phyloP scores from a whole-genome alignment of 1,140 invertebrate species.

The Metopolophium dirhodum region DNA sequence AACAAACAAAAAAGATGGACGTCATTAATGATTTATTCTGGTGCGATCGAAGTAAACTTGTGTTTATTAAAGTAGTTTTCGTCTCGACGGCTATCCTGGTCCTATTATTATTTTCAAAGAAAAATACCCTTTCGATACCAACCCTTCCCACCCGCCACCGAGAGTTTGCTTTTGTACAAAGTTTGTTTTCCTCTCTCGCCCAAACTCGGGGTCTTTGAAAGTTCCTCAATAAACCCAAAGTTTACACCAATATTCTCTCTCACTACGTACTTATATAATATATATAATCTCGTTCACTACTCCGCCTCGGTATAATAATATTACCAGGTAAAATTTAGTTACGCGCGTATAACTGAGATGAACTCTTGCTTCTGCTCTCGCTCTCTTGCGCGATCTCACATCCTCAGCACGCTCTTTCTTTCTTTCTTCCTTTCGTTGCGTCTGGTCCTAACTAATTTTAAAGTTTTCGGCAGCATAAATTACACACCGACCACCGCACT shows the following conservation, averaged over 20 bases:
- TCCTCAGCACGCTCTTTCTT: background rate
- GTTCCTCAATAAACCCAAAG: slow-evolving; percentile 55
- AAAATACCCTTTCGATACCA: slow-evolving; percentile 43
- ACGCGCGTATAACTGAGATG: slow-evolving; percentile 25
- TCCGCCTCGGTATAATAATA: background rate
- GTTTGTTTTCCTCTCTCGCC: slow-evolving; percentile 33
- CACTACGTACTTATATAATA: background rate
- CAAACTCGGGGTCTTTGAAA: slow-evolving; percentile 16
- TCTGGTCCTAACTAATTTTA: slow-evolving; percentile 55
- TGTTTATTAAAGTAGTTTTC: slow-evolving; percentile 37
- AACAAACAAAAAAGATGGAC: slow-evolving; percentile 1
- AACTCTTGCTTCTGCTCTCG: background rate
- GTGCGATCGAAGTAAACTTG: background rate
- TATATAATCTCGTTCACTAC: background rate
- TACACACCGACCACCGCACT: slow-evolving; percentile 36
- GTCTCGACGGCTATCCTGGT: background rate
- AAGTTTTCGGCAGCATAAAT: slow-evolving; percentile 55
- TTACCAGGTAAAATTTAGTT: slow-evolving; percentile 48
- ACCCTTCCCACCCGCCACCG: background rate
- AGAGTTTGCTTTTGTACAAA: slow-evolving; percentile 45
- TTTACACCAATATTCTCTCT: slow-evolving; percentile 48
- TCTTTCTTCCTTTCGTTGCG: slow-evolving; percentile 3
- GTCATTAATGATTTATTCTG: background rate
- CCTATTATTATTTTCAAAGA: slow-evolving; percentile 24
- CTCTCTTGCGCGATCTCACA: background rate